A percentile compares a stretch with the other conserved stretches of the same genome.
Evolutionary conservation across 2,113 vertebrate species (phyloP).

Genomic region (Pavo muticus): DNA sequence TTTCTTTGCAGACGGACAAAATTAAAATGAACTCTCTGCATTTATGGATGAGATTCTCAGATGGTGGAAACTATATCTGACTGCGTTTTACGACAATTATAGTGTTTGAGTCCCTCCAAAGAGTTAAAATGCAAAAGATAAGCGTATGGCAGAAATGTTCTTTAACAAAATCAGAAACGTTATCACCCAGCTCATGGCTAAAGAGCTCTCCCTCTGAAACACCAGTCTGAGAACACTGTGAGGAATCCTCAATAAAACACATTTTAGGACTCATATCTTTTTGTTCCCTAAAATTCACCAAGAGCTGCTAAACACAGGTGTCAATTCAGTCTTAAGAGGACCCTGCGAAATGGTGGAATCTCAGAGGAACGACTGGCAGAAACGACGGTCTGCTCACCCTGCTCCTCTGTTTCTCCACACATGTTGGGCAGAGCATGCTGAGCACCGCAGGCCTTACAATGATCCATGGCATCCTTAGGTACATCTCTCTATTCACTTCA

Average conservation of each 20-base stretch:
- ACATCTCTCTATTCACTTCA: background rate
- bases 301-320: background rate
- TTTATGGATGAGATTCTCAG: background rate
- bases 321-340: background rate
- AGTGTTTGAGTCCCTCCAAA: background rate
- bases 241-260: background rate
- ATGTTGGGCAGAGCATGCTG: background rate
- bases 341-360: fast-evolving
- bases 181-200: background rate
- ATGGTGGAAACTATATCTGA: background rate
- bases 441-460: background rate
- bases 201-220: background rate
- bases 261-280: background rate
- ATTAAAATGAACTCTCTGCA: background rate
- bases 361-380: background rate
- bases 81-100: background rate
- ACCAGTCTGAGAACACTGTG: background rate
- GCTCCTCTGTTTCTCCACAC: background rate
- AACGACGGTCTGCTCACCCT: background rate
- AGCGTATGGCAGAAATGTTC: background rate
- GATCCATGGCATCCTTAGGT: background rate
- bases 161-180: background rate
- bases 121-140: background rate
- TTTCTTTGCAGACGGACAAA: background rate
- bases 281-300: background rate